phyloP scores from a whole-genome alignment of 2,113 vertebrate genomes.

The Camarhynchus parvulus region DNA sequence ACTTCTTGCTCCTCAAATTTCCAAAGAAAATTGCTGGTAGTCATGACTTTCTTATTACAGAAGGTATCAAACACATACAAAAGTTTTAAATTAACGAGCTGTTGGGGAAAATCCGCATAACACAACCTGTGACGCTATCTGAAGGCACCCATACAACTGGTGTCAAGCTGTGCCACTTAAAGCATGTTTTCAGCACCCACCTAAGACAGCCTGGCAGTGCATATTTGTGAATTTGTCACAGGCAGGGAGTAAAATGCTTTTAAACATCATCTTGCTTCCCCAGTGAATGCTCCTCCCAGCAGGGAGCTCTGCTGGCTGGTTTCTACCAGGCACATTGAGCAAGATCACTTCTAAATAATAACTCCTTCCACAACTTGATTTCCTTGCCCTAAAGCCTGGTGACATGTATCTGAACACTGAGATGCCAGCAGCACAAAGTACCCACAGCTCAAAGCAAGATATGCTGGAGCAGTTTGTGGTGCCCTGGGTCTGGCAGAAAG shows the following conservation, averaged over 20 bases:
- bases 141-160: background rate
- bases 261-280: background rate
- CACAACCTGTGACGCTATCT: background rate
- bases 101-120: background rate
- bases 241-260: constrained; percentile 2
- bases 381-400: background rate
- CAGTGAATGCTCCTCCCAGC: background rate
- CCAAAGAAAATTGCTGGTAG: background rate
- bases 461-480: background rate
- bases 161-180: constrained; percentile 22
- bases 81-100: background rate
- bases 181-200: background rate
- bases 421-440: background rate
- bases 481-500: background rate
- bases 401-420: background rate
- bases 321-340: background rate
- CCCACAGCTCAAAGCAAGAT: background rate
- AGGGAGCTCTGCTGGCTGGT: background rate
- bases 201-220: background rate
- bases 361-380: background rate
- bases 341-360: background rate
- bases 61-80: background rate
- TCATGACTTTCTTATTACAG: background rate
- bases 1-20: background rate
- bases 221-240: background rate